Evolutionary conservation across 1,140 invertebrate genomes (phyloP), one percentile per base, ranked within the genome.

Genomic region (Diabrotica virgifera): DNA sequence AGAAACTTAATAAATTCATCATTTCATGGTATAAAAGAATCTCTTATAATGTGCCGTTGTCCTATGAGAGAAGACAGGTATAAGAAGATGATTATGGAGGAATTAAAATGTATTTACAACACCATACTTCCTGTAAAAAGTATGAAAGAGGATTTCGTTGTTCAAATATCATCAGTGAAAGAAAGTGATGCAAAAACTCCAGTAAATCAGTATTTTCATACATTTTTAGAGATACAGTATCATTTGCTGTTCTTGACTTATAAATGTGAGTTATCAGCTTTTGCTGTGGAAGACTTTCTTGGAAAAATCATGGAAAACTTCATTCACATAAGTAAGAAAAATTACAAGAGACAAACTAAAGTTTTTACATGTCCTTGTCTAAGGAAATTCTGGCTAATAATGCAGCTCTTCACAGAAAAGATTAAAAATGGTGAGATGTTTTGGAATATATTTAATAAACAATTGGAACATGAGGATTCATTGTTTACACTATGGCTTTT

Each of bases 161-260:
- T 63, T n/a, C 73, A 72, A 61, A 52, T 75, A 14, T 61, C 62
- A 36, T 14, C 61, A 8, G 37, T 60, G 11, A 53, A 38, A 60
- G 40, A 50, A 52, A 66, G 50, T 36, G 50, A 67, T 50, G 46
- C 65, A 35, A 70, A 59, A 36, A 61, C 61, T 52, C 66, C 68
- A 7, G 51, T 73, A 36, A 70, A 61, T 66, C 63, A 72, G 24
- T 77, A 74, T 70, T 72, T 77, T 53, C 75, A 77, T 58, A 62
- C 64, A 51, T 71, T 71, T 56, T 53, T 72, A 9, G 73, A 74
- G 12, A 56, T 74, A 6, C 65, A 72, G 8, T 76, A 65, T 64
- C 70, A 72, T 62, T 13, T 72, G 58, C 38, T 71, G 5, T 10
- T 62, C 8, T 35, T 72, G 61, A n/a, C 63, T 65, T 64, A 62